Evolutionary conservation across 2,797 vertebrate genomes (phyloP), one percentile per base, ranked within the genome.

Genomic region (Antennarius maculatus): DNA sequence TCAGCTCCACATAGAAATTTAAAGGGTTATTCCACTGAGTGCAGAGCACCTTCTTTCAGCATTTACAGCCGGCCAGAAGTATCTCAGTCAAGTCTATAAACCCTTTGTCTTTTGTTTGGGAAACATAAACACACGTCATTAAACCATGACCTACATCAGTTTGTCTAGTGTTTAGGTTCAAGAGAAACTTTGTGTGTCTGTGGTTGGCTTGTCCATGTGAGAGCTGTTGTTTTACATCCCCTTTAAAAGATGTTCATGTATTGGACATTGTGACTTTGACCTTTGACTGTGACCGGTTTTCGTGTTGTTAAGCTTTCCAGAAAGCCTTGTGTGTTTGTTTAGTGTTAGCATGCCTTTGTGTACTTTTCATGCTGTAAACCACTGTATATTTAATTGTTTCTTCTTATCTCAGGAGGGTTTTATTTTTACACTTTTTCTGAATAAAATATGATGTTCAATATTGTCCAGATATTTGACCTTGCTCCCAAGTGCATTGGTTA

Each of bases 131-230:
- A 64, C 69, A 82, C 54, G 61, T 69, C 2, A 3, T 72, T 48
- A 78, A 83, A 57, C 49, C 48, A 43, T 78, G 79, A 87, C 81
- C 81, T 63, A 83, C 69, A 81, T 84, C 31, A 47, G 54, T 31
- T 57, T 34, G 72, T 77, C 37, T 62, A 55, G 64, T 7, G 0
- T 27, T 55, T 7, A 14, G 60, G 51, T 61, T 67, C 42, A 34
- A 51, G 31, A 55, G 64, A 76, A 70, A 66, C 64, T 34, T 52
- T 3, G 43, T 69, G 66, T n/a, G 16, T 58, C 10, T 34, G 57
- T 57, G 3, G 6, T 12, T 27, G 55, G 63, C 54, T 50, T 0
- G 14, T 41, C 81, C 83, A 84, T 85, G 70, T 81, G 84, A 72
- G 50, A 66, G 71, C 54, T 7, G 62, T 34, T 34, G 51, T 50